Evolutionary conservation across 2,113 vertebrate genomes (phyloP), one percentile per base, ranked within the genome.

Genomic region (Ammodytes marinus): DNA sequence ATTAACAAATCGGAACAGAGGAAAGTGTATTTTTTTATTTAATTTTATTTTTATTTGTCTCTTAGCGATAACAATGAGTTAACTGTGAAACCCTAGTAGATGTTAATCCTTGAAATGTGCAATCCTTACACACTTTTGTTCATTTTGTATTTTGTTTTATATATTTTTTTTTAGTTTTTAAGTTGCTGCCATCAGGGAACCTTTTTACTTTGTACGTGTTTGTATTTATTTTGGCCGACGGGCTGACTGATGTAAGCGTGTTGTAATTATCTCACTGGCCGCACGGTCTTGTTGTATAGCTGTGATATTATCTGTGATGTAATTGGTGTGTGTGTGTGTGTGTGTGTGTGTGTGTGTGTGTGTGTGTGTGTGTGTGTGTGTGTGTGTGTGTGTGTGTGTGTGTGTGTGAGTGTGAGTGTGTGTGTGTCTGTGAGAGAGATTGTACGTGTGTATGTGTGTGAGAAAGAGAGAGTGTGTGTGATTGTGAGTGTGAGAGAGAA

Each of bases 181-280:
- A 68, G 50, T 77, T 54, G 55, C 65, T 64, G 53, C 65, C 81
- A 43, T 82, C 84, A 86, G 86, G 76, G 71, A 90, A 69, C 77
- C 2, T 72, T 27, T 27, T 27, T 49, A 40, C 65, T 72, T 83
- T 91, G 0, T 49, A 9, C 66, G 59, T 85, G 74, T 81, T 78
- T 77, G 53, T 91, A 88, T 92, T 94, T 91, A 92, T 92, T 27
- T 84, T 69, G 67, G 69, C 74, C 42, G 1, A 60, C 13, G n/a
- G 68, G 71, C 77, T 27, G 27, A 12, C 85, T 77, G 73, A 74
- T 64, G 84, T 57, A 66, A 88, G 81, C 7, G 53, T 0, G 3
- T 19, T 58, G 83, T 74, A 74, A 82, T 85, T 69, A 80, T 59
- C 59, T 74, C 75, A 6, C 52, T 69, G 88, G 86, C 80, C 55